A percentile compares a stretch with the other conserved stretches of the same genome.
Conservation (phyloP, 1,140 invertebrate genomes). For the Portunus trituberculatus region DNA sequence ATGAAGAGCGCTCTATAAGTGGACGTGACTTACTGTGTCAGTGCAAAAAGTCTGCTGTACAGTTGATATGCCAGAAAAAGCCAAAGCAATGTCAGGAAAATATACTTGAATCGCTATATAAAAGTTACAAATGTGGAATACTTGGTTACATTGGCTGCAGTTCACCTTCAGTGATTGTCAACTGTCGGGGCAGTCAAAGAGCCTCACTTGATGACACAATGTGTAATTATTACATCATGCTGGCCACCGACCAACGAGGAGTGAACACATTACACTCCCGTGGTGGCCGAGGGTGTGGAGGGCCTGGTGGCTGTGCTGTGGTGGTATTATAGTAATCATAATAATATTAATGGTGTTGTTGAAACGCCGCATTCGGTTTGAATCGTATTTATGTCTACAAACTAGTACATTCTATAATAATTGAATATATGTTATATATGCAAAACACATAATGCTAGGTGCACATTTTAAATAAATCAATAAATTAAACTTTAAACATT, state of each 20-base stretch:
- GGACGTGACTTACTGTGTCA: background rate
- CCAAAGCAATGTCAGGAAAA: slow-evolving; percentile 13
- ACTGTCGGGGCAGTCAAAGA: background rate
- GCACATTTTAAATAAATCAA: slow-evolving; percentile 77
- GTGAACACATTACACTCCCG: too few relatives aligned
- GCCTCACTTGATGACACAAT: background rate
- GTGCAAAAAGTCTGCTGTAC: background rate
- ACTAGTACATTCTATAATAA: slow-evolving; percentile 77
- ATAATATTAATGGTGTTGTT: background rate
- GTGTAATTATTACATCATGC: too few relatives aligned
- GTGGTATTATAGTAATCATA: too few relatives aligned
- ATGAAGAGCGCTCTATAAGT: too few relatives aligned
- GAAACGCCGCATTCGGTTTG: slow-evolving; percentile 68
- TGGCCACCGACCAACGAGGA: too few relatives aligned
- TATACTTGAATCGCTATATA: slow-evolving; percentile 24
- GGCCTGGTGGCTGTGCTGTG: too few relatives aligned
- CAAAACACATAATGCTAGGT: slow-evolving; percentile 77
- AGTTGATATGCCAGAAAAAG: slow-evolving; percentile 18
- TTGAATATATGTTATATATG: slow-evolving; percentile 77
- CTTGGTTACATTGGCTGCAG: slow-evolving; percentile 17
- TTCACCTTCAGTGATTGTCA: background rate
- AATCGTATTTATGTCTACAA: slow-evolving; percentile 76
- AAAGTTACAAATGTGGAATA: slow-evolving; percentile 7
- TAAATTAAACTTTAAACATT: slow-evolving; percentile 76
- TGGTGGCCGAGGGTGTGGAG: too few relatives aligned